phyloP scores from a whole-genome alignment of 1,140 invertebrate species.

The Sarcophaga peregrina region DNA sequence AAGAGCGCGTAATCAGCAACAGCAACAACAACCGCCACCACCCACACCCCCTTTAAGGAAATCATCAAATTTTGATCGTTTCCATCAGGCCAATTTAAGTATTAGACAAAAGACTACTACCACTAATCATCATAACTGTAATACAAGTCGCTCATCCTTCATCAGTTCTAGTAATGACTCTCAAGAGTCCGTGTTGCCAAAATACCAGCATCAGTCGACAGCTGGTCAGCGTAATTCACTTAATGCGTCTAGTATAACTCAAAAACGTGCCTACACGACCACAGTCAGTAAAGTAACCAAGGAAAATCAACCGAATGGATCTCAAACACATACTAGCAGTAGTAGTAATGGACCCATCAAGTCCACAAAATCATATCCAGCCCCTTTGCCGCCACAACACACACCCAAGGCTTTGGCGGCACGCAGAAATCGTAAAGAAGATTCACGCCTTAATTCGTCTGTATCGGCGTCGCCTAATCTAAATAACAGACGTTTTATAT shows the following conservation, averaged over 20 bases:
- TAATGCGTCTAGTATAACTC: constrained; percentile 44
- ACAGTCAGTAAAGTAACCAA: constrained; percentile 54
- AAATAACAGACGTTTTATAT: constrained; percentile 42
- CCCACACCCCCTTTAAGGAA: constrained; percentile 34
- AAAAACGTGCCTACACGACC: constrained; percentile 61
- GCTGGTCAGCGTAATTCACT: background rate
- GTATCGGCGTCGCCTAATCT: constrained; percentile 46
- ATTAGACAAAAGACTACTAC: constrained; percentile 42
- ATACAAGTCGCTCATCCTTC: constrained; percentile 7
- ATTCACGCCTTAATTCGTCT: background rate
- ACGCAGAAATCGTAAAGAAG: constrained; percentile 47
- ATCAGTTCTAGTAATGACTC: constrained; percentile 43
- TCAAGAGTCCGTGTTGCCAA: constrained; percentile 39
- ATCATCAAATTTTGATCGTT: constrained; percentile 44
- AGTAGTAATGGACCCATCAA: constrained; percentile 28
- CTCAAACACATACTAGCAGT: background rate
- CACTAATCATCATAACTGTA: background rate
- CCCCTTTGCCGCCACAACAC: constrained; percentile 55
- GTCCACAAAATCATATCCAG: constrained; percentile 61
- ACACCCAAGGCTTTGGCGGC: constrained; percentile 50
- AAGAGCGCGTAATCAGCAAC: constrained; percentile 42
- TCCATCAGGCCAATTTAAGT: constrained; percentile 45
- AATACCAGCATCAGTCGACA: constrained; percentile 30
- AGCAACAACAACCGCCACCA: background rate
- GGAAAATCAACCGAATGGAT: constrained; percentile 53